A percentile compares a stretch with the other conserved stretches of the same genome.
Evolutionary conservation across 2,888 invertebrate species (phyloP).

Genomic region (Plagodis dolabraria): DNA sequence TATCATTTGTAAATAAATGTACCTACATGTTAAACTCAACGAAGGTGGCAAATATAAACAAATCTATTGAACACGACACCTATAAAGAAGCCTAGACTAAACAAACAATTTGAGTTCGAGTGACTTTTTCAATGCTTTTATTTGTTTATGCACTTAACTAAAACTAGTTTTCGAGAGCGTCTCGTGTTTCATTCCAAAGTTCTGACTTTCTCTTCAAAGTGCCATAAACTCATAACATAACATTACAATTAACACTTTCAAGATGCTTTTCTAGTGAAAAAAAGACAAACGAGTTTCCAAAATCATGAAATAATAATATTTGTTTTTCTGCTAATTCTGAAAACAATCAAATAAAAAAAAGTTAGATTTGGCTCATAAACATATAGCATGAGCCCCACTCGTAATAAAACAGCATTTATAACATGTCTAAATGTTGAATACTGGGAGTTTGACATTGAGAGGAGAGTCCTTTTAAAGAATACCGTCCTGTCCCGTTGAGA

Average conservation of each 20-base stretch:
- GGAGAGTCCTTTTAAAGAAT: no score
- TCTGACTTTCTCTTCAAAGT: slow-evolving; percentile 34
- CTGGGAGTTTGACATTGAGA: no score
- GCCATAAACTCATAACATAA: slow-evolving; percentile 24
- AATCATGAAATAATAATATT: neutral
- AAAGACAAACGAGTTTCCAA: neutral
- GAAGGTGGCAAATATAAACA: slow-evolving; percentile 25
- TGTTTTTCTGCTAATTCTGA: no score
- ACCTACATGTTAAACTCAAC: slow-evolving; percentile 10
- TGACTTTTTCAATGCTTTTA: slow-evolving; percentile 51
- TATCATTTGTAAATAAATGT: no score
- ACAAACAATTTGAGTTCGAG: slow-evolving; percentile 46
- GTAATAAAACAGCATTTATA: no score
- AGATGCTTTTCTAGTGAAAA: slow-evolving; percentile 6
- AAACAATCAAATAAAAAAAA: no score
- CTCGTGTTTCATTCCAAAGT: slow-evolving; percentile 20
- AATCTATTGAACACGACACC: slow-evolving; percentile 35
- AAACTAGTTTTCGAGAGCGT: slow-evolving; percentile 35
- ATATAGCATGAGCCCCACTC: no score
- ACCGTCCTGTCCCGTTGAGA: no score
- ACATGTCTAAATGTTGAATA: no score
- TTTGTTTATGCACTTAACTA: slow-evolving; percentile 32
- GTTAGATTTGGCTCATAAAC: no score
- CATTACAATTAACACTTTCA: slow-evolving; percentile 23
- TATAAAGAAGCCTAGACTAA: slow-evolving; percentile 50